Conservation (phyloP, 2,797 vertebrate genomes). For the Gorsachius magnificus region DNA sequence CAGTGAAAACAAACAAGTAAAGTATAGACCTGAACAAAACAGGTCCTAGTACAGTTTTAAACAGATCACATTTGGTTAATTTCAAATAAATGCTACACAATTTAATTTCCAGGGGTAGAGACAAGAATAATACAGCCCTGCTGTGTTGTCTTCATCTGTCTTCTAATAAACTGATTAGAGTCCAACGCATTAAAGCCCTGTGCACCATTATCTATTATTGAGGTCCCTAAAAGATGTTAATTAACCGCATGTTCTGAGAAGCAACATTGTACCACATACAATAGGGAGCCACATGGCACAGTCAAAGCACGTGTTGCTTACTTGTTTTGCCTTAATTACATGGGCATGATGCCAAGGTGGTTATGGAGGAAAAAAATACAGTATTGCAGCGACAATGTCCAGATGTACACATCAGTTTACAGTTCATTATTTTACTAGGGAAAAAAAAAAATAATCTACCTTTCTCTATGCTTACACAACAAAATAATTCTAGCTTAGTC, state of each 20-base stretch:
- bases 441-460: background rate
- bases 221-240: conserved; percentile 75
- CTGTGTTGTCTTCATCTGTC: conserved; percentile 74
- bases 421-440: background rate
- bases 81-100: conserved; percentile 30
- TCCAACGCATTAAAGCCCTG: conserved; percentile 53
- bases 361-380: background rate
- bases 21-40: conserved; percentile 32
- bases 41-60: conserved; percentile 23
- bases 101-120: conserved; percentile 39
- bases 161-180: conserved; percentile 83
- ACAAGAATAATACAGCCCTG: conserved; percentile 71
- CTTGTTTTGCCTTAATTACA: conserved; percentile 55
- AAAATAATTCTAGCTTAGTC: background rate
- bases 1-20: conserved; percentile 33
- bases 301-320: conserved; percentile 37
- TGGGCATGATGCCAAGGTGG: conserved; percentile 14
- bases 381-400: background rate
- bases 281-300: conserved; percentile 27
- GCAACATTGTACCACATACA: conserved; percentile 45
- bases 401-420: background rate
- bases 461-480: background rate
- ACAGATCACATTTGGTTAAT: conserved; percentile 25
- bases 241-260: conserved; percentile 64
- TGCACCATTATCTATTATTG: conserved; percentile 69